Conservation (phyloP, 2,113 vertebrate species). For the Oreochromis niloticus region DNA sequence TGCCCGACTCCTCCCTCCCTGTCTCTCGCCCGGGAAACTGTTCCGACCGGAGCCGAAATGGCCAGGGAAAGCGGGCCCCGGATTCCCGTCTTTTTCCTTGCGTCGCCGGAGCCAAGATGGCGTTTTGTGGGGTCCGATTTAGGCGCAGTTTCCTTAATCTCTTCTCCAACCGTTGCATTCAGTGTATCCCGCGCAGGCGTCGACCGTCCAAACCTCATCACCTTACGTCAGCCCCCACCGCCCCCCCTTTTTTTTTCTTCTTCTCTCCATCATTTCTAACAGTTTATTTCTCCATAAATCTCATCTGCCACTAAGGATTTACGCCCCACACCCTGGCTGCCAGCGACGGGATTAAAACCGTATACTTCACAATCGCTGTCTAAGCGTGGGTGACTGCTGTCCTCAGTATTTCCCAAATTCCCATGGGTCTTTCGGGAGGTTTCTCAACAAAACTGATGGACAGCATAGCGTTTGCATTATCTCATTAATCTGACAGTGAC, state of each 20-base stretch:
- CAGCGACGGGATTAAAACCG: background rate
- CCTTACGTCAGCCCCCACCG: conserved; percentile 66
- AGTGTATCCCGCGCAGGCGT: conserved; percentile 57
- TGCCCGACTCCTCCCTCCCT: conserved; percentile 68
- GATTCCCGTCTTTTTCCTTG: background rate
- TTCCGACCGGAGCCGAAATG: conserved; percentile 60
- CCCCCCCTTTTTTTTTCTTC: background rate
- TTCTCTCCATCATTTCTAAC: conserved; percentile 13
- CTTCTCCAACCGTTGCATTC: conserved; percentile 42
- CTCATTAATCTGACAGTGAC: background rate
- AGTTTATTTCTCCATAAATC: background rate
- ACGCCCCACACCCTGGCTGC: background rate
- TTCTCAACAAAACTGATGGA: background rate
- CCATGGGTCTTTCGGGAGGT: conserved; percentile 1
- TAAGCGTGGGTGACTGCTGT: background rate
- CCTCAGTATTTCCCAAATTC: background rate
- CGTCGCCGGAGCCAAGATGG: conserved; percentile 67
- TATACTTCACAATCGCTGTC: background rate
- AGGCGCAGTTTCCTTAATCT: conserved; percentile 65
- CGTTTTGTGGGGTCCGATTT: background rate
- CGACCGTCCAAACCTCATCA: conserved; percentile 36
- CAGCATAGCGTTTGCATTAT: background rate
- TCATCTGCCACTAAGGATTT: background rate
- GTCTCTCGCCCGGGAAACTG: conserved; percentile 59
- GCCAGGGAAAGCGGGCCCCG: background rate